Base-by-base conservation (phyloP, 2,888 invertebrate species). In the Drosophila imparisetae region DNA sequence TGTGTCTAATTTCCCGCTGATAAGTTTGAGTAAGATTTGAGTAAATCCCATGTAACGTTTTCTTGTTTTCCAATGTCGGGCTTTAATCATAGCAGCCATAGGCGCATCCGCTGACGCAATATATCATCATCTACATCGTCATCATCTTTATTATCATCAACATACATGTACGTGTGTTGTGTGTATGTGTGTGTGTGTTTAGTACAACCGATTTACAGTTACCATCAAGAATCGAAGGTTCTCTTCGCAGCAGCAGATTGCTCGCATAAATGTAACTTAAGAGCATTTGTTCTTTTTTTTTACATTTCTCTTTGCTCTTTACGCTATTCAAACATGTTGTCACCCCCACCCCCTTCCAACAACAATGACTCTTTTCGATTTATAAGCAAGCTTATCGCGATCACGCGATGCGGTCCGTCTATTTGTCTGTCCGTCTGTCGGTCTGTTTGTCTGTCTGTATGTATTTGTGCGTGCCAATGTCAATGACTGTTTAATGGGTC, bases 401-500 rank as follows among this genome's bases (percentile, higher is more conserved):
- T 78, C 77, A 80, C 76, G 71, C 73, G 76, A 79, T 79, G 66
- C 27, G 48, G 42, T 24, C 50, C 21, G 49, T 49, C 29, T 29
- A 2, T 15, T 13, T 29, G 32, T 32, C 29, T 29, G 4, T 30
- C 45, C 34, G 30, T 27, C 18, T 27, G 2, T 13, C 15, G 15
- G 27, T 32, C 15, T 32, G 6, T 53, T 13, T 42, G 13, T 42
- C 18, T 30, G 2, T 18, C n/a, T 57, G 48, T 59, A 15, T 29
- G 8, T 45, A 36, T 55, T 18, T 63, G 38, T 42, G 29, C 27
- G 27, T 38, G 71, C 53, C 72, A 79, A 76, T 79, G 79, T 79
- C 80, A 79, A 79, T 77, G 71, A 54, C 8, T 45, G 49, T 38
- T 30, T 75, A 75, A 78, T 72, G 63, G 40, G n/a, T 64, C 60